Percentiles rank a stretch among this genome's conserved stretches.
Conservation (phyloP, 1,140 invertebrate genomes). For the Aphis craccivora region DNA sequence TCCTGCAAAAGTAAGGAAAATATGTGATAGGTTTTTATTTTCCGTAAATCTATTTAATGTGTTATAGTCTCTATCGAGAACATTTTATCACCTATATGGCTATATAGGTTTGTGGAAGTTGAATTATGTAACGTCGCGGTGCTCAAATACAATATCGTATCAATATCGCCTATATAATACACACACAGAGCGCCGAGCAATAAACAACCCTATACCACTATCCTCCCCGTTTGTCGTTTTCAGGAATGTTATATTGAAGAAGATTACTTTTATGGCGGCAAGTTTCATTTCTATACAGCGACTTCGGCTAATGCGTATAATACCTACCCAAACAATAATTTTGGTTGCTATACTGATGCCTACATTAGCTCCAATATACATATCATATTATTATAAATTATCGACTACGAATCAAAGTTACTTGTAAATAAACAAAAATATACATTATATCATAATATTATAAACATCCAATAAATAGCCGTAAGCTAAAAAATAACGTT, state of each 20-base stretch:
- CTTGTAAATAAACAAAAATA: neutral
- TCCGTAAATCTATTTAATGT: slow-evolving; percentile 25
- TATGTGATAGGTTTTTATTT: neutral
- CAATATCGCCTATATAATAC: slow-evolving; percentile 24
- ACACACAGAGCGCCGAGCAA: neutral
- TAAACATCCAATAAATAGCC: too few species aligned
- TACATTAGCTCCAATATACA: neutral
- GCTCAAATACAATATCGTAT: slow-evolving; percentile 39
- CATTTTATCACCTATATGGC: slow-evolving; percentile 19
- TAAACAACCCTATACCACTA: slow-evolving; percentile 27
- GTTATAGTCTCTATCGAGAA: neutral
- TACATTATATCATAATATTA: neutral
- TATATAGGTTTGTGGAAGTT: neutral
- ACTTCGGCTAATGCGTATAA: neutral
- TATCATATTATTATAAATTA: neutral
- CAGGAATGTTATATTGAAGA: slow-evolving; percentile 43
- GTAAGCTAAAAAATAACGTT: too few species aligned
- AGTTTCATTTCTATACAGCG: slow-evolving; percentile 23
- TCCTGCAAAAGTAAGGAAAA: neutral
- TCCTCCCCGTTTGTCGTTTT: slow-evolving; percentile 7
- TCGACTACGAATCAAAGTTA: neutral
- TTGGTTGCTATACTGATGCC: neutral
- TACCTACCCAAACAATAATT: neutral
- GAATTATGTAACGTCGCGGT: neutral
- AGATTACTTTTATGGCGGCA: slow-evolving; percentile 36